A percentile compares a stretch with the other conserved stretches of the same genome.
Conservation (phyloP, 1,140 invertebrate genomes). For the Pogonomyrmex barbatus region DNA sequence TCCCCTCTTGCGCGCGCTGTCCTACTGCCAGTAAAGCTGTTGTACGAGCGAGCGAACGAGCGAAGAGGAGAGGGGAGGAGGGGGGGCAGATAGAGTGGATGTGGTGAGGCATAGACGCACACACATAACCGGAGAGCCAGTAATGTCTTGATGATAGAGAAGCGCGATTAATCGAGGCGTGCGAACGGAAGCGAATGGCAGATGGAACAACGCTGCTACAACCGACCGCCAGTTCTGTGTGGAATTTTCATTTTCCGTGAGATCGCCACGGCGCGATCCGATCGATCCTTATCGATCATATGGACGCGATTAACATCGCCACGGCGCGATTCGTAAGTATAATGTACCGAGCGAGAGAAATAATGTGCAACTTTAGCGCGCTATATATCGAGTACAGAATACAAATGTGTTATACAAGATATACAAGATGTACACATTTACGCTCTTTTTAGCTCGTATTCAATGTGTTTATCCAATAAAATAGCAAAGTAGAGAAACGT, state of each 20-base stretch:
- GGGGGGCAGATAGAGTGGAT: not conserved
- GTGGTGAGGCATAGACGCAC: not conserved
- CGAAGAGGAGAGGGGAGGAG: not conserved
- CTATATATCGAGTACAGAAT: not conserved
- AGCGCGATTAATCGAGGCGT: slow-evolving; percentile 61
- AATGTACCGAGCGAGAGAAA: not conserved
- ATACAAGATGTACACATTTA: not conserved
- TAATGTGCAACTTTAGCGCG: not conserved
- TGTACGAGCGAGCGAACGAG: not conserved
- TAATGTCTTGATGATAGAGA: slow-evolving; percentile 65
- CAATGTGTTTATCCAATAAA: not conserved
- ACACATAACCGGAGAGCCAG: not conserved
- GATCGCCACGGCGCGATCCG: slow-evolving; percentile 18
- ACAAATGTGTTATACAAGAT: not conserved
- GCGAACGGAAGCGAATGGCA: slow-evolving; percentile 60
- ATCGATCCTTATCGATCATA: slow-evolving; percentile 42
- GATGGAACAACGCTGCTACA: slow-evolving; percentile 49
- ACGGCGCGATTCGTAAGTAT: slow-evolving; percentile 25
- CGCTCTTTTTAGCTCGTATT: not conserved
- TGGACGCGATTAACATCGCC: slow-evolving; percentile 41
- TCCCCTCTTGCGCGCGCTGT: slow-evolving; percentile 16
- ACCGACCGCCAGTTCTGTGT: slow-evolving; percentile 8
- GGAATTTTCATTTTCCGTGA: slow-evolving; percentile 53
- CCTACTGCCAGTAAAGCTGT: slow-evolving; percentile 10
- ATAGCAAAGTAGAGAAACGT: not conserved